Conservation (phyloP, 2,797 vertebrate species). For the Ficedula albicollis region DNA sequence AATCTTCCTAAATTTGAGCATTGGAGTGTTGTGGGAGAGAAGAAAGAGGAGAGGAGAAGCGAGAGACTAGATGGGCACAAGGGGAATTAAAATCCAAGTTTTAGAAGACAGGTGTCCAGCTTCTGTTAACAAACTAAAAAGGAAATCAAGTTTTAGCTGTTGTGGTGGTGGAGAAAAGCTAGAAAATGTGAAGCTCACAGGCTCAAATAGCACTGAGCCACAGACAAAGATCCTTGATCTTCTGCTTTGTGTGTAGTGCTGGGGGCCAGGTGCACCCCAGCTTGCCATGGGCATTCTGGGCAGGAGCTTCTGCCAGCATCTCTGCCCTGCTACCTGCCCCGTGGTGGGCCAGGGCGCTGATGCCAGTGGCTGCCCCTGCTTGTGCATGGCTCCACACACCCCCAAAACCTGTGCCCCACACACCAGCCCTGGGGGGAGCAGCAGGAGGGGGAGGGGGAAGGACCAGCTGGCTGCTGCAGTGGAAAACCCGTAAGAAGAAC, state of each 20-base stretch:
- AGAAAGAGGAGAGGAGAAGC: not conserved
- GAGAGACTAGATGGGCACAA: not conserved
- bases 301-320: not conserved
- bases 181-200: not conserved
- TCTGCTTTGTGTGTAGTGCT: not conserved
- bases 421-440: too few species aligned
- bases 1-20: constrained; percentile 18
- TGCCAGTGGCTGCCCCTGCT: not conserved
- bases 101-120: not conserved
- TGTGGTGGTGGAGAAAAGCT: not conserved
- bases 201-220: not conserved
- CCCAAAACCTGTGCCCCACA: not conserved
- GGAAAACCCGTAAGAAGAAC: fast-evolving
- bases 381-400: fast-evolving
- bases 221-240: not conserved
- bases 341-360: fast-evolving
- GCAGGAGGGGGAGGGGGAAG: not conserved
- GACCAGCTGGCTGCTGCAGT: not conserved
- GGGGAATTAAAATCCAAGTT: not conserved
- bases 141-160: not conserved
- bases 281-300: not conserved
- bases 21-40: not conserved
- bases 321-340: not conserved
- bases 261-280: not conserved
- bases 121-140: not conserved